Base-by-base conservation (phyloP, 2,113 vertebrate species). In the Oncorhynchus nerka region DNA sequence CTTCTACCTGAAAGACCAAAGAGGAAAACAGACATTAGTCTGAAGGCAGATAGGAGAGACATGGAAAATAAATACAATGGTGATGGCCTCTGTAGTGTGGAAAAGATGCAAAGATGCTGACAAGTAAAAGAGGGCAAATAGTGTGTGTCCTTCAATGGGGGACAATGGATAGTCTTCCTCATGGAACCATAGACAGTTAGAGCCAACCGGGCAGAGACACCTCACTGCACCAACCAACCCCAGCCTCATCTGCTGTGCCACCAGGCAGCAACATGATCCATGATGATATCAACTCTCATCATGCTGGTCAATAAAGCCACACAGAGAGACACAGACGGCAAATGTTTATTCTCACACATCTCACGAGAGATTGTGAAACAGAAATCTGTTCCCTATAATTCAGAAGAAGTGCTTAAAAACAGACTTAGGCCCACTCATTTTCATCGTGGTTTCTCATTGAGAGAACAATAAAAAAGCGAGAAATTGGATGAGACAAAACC, bases 1-100 rank as follows among this genome's bases (percentile, higher is more conserved):
- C 97, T 79, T 99, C 97, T 70, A 99, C 97, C 97, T 99, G 94
- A 61, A 95, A 95, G 91, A 95, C 85, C 95, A 8, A 82, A 86
- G 84, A 48, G 85, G 65, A 83, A 79, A 74, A 74, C 28, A 64
- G 81, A 81, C 75, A 77, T 91, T 86, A 91, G 90, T 74, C 74
- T 79, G 15, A 55, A 15, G 51, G 16, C 16, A 55, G 51, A 19
- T 5, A 55, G 51, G n/a, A 22, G 7, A 22, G n/a, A 62, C 59
- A 22, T 62, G 57, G 34, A 34, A 7, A 34, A 34, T 7, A 34
- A 8, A 34, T 34, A 24, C 22, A 66, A 12, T 2, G 61, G 61
- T 8, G 64, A 24, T 24, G n/a, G 4, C 13, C 13, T 26, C 22
- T 65, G 24, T 28, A 28, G 3, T 12, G 64, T 12, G 26, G 64